These are phyloP conservation scores for Agrypnia vestita DNA, from an alignment of 1,140 invertebrate species.

Conservation along the genomic window DNA sequence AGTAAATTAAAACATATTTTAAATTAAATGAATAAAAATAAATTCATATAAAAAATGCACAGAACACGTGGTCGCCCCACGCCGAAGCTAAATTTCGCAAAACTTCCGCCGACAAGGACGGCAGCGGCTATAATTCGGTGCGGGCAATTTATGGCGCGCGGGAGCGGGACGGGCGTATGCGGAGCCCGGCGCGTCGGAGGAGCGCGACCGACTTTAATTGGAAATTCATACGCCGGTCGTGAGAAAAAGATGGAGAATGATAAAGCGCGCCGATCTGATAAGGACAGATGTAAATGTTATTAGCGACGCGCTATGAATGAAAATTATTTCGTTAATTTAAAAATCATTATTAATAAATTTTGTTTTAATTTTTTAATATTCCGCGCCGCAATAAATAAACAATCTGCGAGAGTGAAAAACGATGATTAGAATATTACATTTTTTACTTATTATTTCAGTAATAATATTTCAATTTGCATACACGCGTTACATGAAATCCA, in stretches of 20 bases:
- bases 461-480: too few relatives aligned
- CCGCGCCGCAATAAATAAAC: too few relatives aligned
- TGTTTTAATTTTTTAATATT: too few relatives aligned
- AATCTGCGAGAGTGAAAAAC: too few relatives aligned
- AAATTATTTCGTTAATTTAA: too few relatives aligned
- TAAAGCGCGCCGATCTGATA: conserved; percentile 24
- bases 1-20: too few relatives aligned
- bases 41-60: too few relatives aligned
- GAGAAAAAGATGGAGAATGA: conserved; percentile 19
- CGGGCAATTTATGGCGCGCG: not conserved
- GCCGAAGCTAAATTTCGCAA: conserved; percentile 18
- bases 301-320: too few relatives aligned
- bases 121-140: conserved; percentile 5
- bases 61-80: conserved; percentile 1
- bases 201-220: conserved; percentile 8
- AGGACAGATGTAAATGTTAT: conserved; percentile 15
- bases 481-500: too few relatives aligned
- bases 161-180: not conserved
- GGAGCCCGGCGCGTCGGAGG: not conserved
- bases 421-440: too few relatives aligned
- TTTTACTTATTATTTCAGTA: too few relatives aligned
- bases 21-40: not conserved
- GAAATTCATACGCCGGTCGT: conserved; percentile 24
- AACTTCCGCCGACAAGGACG: conserved; percentile 1
- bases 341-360: too few relatives aligned